Evolutionary conservation across 2,113 vertebrate genomes (phyloP).

Genomic region (Atractosteus spatula): DNA sequence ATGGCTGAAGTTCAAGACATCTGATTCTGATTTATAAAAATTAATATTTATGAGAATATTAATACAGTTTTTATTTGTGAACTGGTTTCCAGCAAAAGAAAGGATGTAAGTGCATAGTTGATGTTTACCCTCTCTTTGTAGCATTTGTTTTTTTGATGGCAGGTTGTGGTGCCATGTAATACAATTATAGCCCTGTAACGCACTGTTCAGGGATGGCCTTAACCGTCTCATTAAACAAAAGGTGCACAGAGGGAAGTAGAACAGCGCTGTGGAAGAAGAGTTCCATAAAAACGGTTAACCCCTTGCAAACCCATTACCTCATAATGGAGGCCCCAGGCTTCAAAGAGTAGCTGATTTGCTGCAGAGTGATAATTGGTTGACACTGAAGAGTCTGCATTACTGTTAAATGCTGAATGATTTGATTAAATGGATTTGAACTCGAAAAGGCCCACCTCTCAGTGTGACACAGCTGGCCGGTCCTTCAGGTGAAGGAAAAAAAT

Average conservation of each 20-base stretch:
- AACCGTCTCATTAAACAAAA: no score
- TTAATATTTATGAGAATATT: no score
- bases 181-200: no score
- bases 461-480: constrained; percentile 26
- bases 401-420: constrained; percentile 30
- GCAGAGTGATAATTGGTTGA: constrained; percentile 51
- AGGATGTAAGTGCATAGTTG: no score
- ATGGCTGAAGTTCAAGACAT: no score
- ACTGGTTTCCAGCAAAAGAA: no score
- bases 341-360: constrained; percentile 32
- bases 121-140: no score
- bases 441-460: neutral
- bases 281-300: constrained; percentile 47
- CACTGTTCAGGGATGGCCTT: no score
- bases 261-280: constrained; percentile 40
- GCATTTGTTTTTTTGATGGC: no score
- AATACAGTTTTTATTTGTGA: no score
- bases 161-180: no score
- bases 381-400: constrained; percentile 33
- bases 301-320: constrained; percentile 35
- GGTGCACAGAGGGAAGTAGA: constrained; percentile 11
- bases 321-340: constrained; percentile 28
- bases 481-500: constrained; percentile 19
- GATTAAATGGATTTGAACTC: constrained; percentile 26
- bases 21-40: no score